Base-by-base conservation (phyloP, 2,888 invertebrate genomes). In the Venusia cambrica region DNA sequence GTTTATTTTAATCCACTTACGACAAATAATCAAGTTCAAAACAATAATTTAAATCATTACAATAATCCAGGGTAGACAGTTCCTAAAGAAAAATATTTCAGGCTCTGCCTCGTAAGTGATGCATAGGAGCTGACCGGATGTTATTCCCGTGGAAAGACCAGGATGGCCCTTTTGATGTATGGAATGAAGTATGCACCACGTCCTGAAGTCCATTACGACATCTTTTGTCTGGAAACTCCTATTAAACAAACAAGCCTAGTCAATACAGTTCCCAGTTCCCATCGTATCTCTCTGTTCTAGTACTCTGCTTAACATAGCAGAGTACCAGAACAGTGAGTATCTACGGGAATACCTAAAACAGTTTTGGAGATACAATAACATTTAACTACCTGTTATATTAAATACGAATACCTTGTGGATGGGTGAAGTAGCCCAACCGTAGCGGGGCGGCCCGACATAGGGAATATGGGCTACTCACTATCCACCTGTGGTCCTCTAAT, bases 181-280 rank as follows among this genome's bases (percentile, higher is more conserved):
- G 63, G 44, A 74, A 75, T 0, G 80, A 57, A 1, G 81, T 73
- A 30, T 60, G 80, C 7, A 69, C 62, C 45, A 74, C 53, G 45
- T 87, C 85, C 59, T 87, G 85, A 30, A 87, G 54, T n/a, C 85
- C 85, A 48, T 87, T 87, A 25, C 81, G 60, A 24, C 40, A 50
- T 17, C 56, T 72, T 7, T 50, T 47, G 4, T 32, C 40, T 2
- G 57, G 48, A 7, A 42, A 28, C 8, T 35, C 22, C 73, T 73
- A 52, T n/a, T 10, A 64, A 62, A 19, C 4, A 5, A 14, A 20
- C 8, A 4, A 26, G 9, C n/a, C n/a, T n/a, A n/a, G 11, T 6
- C 5, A 5, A 5, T 15, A 16, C 6, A 12, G 10, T 4, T 17
- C n/a, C n/a, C n/a, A n/a, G n/a, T n/a, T n/a, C n/a, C n/a, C n/a